Evolutionary conservation across 2,888 invertebrate genomes (phyloP), one percentile per base, ranked within the genome.

Genomic region (Poecilus cupreus): DNA sequence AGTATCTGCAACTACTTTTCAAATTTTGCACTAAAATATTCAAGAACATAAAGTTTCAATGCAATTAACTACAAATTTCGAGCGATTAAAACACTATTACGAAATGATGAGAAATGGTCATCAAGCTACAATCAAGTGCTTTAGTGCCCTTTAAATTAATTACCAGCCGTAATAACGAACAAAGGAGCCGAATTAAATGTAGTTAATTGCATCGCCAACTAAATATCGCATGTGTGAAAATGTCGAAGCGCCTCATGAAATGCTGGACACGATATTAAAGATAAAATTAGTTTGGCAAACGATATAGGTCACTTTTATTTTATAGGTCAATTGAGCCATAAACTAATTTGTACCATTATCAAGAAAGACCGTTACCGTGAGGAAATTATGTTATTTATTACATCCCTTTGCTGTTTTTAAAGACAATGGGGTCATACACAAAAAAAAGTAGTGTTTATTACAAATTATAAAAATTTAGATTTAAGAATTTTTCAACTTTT

Each of bases 61-160:
- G 32, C 32, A 32, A 1, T 32, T 32, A 6, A 32, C 8, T 2
- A 3, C 32, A 32, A 8, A 3, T 32, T 32, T 32, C 2, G 8
- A 32, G 4, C 32, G 32, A 32, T 32, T 32, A 32, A 32, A 32
- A 32, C 2, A 2, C 32, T 6, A 3, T 32, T 32, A 6, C 32
- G 32, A 6, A 32, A 32, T 32, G 32, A 32, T 6, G 32, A 32
- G 32, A 32, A 32, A 8, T 32, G 32, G 18, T 26, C 22, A 60
- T 60, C 60, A 60, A 24, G 26, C 6, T 6, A 6, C 60, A 60
- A 26, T 60, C 24, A 60, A 60, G 24, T 26, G 54, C 13, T 60
- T 60, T 60, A 60, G 60, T 60, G 60, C 60, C 60, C 60, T 60
- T 60, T 60, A 60, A 60, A 26, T 43, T 60, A 32, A 60, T 60